Evolutionary conservation across 1,140 invertebrate genomes (phyloP), one percentile per base, ranked within the genome.

Genomic region (Ceratina calcarata): DNA sequence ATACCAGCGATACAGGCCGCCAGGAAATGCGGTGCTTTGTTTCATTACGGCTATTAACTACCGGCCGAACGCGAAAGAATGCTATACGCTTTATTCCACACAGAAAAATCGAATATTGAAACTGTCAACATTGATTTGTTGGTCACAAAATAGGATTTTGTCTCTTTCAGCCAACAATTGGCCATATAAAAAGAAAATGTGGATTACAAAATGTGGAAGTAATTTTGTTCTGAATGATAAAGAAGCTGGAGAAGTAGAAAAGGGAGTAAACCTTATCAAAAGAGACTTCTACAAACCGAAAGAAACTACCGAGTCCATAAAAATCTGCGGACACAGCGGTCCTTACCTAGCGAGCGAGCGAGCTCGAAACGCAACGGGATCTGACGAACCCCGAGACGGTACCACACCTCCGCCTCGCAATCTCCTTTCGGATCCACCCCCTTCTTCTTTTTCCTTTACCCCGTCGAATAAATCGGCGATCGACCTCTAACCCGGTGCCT

Each of bases 391-490:
- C 12, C 22, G 4, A 12, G 13, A 20, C n/a, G 12, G 18, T 15
- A 61, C 77, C 77, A 73, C 69, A 73, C 77, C 77, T 66, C 77
- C 77, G 24, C 22, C 18, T 20, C 22, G 18, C 70, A 18, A 62
- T 49, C 66, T 68, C 24, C 20, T 53, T 61, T 53, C 20, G 37
- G 49, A 69, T 37, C 18, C 58, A n/a, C 12, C 32, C 45, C 66
- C 15, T 20, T 24, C 67, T 22, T 49, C 73, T n/a, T 58, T 18
- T 15, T 65, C n/a, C n/a, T n/a, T 18, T 57, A 49, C 4, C 78
- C 10, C 2, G 7, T 22, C 4, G 87, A 91, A 91, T 91, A 91
- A 91, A 90, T 91, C 89, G 90, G 82, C 87, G 89, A 85, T 89
- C 90, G 86, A 89, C 88, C 89, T 90, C 80, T 88, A 90, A 90